Evolutionary conservation across 2,888 invertebrate species (phyloP), one percentile per base, ranked within the genome.

Genomic region (Chrysolina americana): DNA sequence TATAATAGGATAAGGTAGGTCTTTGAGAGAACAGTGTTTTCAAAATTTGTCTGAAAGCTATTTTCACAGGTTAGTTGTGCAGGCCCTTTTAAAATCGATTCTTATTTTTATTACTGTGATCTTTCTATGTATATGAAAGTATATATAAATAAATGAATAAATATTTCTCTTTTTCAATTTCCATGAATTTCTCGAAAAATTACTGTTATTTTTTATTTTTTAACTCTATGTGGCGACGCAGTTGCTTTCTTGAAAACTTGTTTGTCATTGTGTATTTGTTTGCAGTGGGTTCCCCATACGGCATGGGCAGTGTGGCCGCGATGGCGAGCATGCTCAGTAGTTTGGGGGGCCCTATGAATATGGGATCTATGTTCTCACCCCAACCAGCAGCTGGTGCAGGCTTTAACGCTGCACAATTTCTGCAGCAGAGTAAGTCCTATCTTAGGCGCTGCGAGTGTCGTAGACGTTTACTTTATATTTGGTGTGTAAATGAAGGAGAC

Each of bases 351-450:
- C 87, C 87, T 73, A 86, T 87, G 86, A 86, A 85, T 79, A 84
- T 87, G 84, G 86, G 86, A 76, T 85, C 83, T 62, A 85, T 73
- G 82, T 85, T 73, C 77, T 82, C 73, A 80, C 82, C 76, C 76
- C 82, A 75, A 84, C 78, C 70, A 9, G 81, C 78, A 50, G 81
- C 80, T 8, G 80, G 80, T 23, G 78, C 85, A 84, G 91, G 91
- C 68, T 92, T 91, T 89, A 93, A 91, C 91, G 93, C 94, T 85
- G 94, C 94, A 87, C 93, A 95, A 86, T 92, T 95, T 87, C 91
- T 95, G 89, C 94, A 95, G 89, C 95, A 95, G 91, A 94, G 95
- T 95, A 93, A 94, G 94, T 93, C 83, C 63, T 62, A 73, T 73
- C 63, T 71, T 66, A 76, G 65, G 73, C 77, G 76, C 78, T 74